Evolutionary conservation across 2,113 vertebrate genomes (phyloP).

Genomic region (Tachycineta bicolor): DNA sequence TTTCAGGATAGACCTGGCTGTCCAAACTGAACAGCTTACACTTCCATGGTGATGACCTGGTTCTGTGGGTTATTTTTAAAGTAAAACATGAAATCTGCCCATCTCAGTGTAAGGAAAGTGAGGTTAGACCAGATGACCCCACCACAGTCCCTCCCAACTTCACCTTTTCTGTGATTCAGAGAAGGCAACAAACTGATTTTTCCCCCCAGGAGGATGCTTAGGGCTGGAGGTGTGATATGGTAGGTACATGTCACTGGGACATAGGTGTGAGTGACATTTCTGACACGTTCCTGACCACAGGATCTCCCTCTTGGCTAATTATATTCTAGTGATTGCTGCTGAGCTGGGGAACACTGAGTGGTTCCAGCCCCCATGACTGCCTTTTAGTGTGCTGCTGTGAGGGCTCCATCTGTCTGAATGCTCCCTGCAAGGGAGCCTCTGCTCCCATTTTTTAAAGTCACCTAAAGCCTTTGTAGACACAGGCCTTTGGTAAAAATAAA

Average conservation of each 20-base stretch:
- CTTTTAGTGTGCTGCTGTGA: not conserved
- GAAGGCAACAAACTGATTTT: not conserved
- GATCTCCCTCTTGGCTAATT: not conserved
- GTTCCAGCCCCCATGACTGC: rapidly evolving
- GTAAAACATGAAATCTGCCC: not conserved
- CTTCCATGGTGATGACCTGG: not conserved
- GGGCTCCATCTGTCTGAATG: not conserved
- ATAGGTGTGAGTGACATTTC: not conserved
- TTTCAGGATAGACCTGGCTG: not conserved
- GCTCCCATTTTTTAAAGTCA: not conserved
- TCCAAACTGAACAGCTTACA: not conserved
- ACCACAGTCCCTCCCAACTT: not conserved
- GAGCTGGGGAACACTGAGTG: not conserved
- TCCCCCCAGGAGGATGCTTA: not conserved
- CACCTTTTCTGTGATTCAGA: not conserved
- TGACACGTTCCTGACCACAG: not conserved
- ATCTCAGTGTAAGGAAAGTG: not conserved
- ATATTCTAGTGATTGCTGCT: not conserved
- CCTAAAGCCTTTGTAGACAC: not conserved
- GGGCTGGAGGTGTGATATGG: not conserved
- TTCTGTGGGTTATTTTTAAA: not conserved
- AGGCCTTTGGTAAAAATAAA: not conserved
- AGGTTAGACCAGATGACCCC: not conserved
- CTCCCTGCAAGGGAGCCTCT: not conserved
- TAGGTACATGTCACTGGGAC: not conserved